Evolutionary conservation across 2,797 vertebrate species (phyloP), one percentile per base, ranked within the genome.

Genomic region (Poecilia velifera): DNA sequence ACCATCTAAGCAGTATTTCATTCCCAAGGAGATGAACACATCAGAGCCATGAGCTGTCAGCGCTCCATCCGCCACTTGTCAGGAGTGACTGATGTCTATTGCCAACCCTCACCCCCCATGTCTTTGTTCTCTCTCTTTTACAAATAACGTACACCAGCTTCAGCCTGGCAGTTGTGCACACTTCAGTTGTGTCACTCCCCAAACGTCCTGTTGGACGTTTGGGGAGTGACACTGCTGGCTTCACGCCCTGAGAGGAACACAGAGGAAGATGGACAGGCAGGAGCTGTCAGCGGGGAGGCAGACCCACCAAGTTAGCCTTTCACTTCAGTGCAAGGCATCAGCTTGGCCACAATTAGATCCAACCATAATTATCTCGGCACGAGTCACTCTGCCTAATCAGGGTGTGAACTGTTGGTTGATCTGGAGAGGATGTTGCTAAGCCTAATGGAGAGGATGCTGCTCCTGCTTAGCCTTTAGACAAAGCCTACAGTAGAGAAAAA

Each of bases 1-100:
- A 55, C 57, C 16, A 34, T 75, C 76, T 86, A 57, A 83, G 82
- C 83, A 51, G 68, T 66, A 28, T 76, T 82, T 73, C 22, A 12
- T 70, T 85, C 86, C 85, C 41, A 81, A 28, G 20, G 78, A 73
- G 83, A 91, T 88, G 79, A 91, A 91, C 89, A 86, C 70, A 84
- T 93, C 91, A 91, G 66, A 84, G 86, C 83, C 82, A 49, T 55
- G 83, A 88, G 85, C 83, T 87, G 91, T 94, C 92, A 90, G 75
- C 82, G 62, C 82, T 66, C 83, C 89, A 78, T 85, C 89, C 77
- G 79, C 86, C 82, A 85, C 88, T 78, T 90, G 89, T 93, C 91
- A 91, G 82, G 49, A 5, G 39, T 90, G 87, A 92, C 83, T 89
- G 90, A 93, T 89, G 88, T 86, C 81, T 82, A 62, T 20, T 55